Evolutionary conservation across 2,113 vertebrate genomes (phyloP), one percentile per base, ranked within the genome.

Genomic region (Herpetotheres cachinnans): DNA sequence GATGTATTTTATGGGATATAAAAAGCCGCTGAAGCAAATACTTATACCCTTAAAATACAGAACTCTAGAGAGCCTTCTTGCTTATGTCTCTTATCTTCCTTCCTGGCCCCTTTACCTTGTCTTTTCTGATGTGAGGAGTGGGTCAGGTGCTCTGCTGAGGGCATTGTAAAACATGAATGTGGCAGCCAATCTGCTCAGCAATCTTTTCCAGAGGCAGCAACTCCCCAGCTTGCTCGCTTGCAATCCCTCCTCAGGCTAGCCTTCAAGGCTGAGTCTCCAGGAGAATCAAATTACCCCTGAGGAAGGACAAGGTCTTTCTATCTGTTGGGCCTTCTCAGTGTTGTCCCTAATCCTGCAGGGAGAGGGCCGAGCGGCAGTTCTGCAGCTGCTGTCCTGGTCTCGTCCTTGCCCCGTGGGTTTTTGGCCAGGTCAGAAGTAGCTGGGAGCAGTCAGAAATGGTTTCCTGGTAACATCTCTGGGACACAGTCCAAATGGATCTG

Each of bases 311-410:
- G 20, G 26, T 58, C 42, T 77, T 54, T 40, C 38, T 58, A n/a
- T n/a, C n/a, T n/a, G n/a, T n/a, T n/a, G 18, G 13, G 24, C 46
- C 21, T 63, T 34, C 59, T n/a, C 7, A 0, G 44, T 16, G 16
- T 8, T 29, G 40, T 61, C 32, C 50, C 34, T 24, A 4, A 32
- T 66, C 13, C 1, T 2, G 3, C 26, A 26, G 42, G 59, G 38
- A 73, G 54, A 52, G 19, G 14, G 19, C 30, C 34, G 42, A 52
- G 30, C 1, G 0, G 42, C 38, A 0, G 0, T 15, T 47, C 15
- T 36, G 30, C 24, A 21, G 25, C 47, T 6, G 9, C 1, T 50
- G 34, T 49, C 49, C 7, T 47, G 13, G 1, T 49, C 62, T 61
- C 13, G 3, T 10, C 58, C 49, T 55, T 16, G 47, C 36, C 38